These are phyloP conservation scores for Parasteatoda lunata DNA, from an alignment of 2,888 invertebrate species.

Conservation along the genomic window DNA sequence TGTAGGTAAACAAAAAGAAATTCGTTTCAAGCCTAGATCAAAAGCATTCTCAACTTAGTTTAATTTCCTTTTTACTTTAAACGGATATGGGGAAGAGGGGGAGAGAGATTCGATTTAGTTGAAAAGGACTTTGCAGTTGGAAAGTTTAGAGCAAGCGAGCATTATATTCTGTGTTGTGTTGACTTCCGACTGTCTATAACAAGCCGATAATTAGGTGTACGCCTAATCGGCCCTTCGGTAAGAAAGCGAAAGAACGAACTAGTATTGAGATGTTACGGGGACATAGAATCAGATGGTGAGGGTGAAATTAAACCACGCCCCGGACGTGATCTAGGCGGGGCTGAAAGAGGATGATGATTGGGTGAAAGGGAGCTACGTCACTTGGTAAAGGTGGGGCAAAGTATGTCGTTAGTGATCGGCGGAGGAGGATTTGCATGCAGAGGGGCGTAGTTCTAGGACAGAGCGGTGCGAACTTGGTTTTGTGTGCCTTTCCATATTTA, in stretches of 20 bases:
- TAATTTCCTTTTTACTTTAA: constrained; percentile 28
- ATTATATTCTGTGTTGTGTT: constrained; percentile 50
- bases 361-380: constrained; percentile 47
- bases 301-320: constrained; percentile 49
- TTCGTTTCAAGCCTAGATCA: background rate
- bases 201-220: constrained; percentile 66
- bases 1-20: constrained; percentile 24
- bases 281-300: constrained; percentile 31
- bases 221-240: constrained; percentile 50
- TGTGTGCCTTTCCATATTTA: constrained; percentile 68
- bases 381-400: constrained; percentile 16
- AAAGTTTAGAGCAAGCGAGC: constrained; percentile 28
- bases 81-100: background rate
- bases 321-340: constrained; percentile 51
- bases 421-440: constrained; percentile 65
- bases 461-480: constrained; percentile 60
- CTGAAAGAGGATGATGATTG: constrained; percentile 42
- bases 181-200: constrained; percentile 58
- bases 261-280: constrained; percentile 39
- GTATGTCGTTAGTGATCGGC: constrained; percentile 44
- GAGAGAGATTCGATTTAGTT: background rate
- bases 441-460: constrained; percentile 57
- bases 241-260: constrained; percentile 39
- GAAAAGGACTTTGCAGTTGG: constrained; percentile 23
- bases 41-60: constrained; percentile 28